Base-by-base conservation (phyloP, 2,113 vertebrate genomes). In the Carassius auratus region DNA sequence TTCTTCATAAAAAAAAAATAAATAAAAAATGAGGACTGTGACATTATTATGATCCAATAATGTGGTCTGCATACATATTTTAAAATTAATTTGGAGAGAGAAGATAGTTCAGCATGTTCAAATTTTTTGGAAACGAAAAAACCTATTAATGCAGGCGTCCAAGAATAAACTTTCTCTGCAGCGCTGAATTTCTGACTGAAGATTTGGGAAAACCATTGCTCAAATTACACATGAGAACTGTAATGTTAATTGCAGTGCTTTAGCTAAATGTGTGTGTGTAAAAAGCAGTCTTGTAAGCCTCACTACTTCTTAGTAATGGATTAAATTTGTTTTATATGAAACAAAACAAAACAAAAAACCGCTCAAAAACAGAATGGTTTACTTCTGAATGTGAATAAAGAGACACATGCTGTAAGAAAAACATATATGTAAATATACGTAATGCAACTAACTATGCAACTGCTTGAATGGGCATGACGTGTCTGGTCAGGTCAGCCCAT, bases 231-330 rank as follows among this genome's bases (percentile, higher is more conserved):
- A 66, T 30, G 23, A 64, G 23, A 66, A 30, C 5, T 30, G 62
- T 30, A 15, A 30, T 15, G 5, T 30, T 30, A 66, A 66, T 15
- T 23, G 13, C n/a, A 26, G 10, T 2, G 21, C n/a, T 50, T 48
- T 14, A 48, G 10, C 42, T 75, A 26, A 5, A 23, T 64, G 26
- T 68, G 64, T 17, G n/a, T 48, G 85, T 85, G 76, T 81, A 21
- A 84, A 69, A 66, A 13, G 81, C 68, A 82, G 52, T 85, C 73
- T 73, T 68, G 33, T 55, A 74, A 78, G 64, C 74, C 87, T 84
- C 42, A 55, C 87, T 83, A 84, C 84, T 26, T 36, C 52, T 64
- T 36, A 76, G 79, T 85, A 83, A 86, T 76, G 38, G 26, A 38
- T 84, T 52, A 26, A 36, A 81, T 86, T 71, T 81, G 76, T 77